These are phyloP conservation scores for Tylochromis polylepis DNA, from an alignment of 2,113 vertebrate genomes.

Conservation along the genomic window DNA sequence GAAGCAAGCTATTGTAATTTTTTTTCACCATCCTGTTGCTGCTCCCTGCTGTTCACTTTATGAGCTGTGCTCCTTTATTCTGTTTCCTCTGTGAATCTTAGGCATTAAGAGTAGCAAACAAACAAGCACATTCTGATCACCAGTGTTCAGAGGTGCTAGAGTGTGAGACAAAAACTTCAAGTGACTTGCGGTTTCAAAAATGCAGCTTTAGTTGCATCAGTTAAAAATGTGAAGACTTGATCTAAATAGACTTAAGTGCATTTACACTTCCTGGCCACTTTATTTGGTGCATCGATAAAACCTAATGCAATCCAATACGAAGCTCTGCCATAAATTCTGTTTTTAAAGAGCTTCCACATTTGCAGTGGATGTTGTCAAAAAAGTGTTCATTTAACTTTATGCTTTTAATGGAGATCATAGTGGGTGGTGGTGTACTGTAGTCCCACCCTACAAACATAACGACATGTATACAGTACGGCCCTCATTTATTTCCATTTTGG, in stretches of 20 bases:
- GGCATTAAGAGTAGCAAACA: neutral
- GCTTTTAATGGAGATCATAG: too few relatives aligned
- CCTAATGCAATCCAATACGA: neutral
- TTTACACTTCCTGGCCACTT: neutral
- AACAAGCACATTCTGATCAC: neutral
- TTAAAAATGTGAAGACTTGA: neutral
- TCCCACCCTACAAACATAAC: too few relatives aligned
- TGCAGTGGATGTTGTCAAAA: too few relatives aligned
- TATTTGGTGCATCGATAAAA: neutral
- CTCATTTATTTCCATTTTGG: too few relatives aligned
- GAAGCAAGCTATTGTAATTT: neutral
- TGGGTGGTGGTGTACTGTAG: too few relatives aligned
- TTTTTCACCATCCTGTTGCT: conserved; percentile 14
- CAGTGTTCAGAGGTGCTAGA: neutral
- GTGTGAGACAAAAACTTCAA: neutral
- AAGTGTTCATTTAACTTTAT: too few relatives aligned
- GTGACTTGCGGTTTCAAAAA: neutral
- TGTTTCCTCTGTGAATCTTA: neutral
- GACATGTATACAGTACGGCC: too few relatives aligned
- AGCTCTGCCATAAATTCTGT: neutral
- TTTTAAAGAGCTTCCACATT: neutral
- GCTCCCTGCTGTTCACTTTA: conserved; percentile 29
- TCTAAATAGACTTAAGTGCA: neutral
- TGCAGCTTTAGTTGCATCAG: neutral
- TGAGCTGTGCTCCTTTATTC: neutral